Evolutionary conservation across 2,888 invertebrate genomes (phyloP), one percentile per base, ranked within the genome.

Genomic region (Platerodrilus igneus): DNA sequence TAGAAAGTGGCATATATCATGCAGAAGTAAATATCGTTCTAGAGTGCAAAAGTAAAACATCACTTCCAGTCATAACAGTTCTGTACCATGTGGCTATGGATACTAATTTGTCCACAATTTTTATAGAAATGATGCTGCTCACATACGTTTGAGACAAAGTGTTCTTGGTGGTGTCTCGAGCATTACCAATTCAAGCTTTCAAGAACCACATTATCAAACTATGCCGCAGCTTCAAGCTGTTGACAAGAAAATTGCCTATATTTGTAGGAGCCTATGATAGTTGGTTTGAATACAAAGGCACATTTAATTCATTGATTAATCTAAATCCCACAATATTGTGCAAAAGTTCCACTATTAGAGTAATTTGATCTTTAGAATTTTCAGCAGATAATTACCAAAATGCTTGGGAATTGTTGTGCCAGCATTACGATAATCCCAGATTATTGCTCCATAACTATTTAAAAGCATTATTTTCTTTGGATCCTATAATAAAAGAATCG

Each of bases 391-490:
- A 51, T 37, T 53, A 53, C 28, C 13, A 21, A 21, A 36, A 36
- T 11, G 48, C 55, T 4, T 55, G 49, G 49, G 35, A 50, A 14
- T 32, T 51, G 19, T 25, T 53, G 30, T 36, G 15, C 13, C 41
- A 52, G 5, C 31, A 51, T 5, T 55, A 26, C 35, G 39, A 50
- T 27, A 52, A 52, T 28, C 45, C 47, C 37, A 28, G 19, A 3
- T 16, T 50, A 4, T 43, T 55, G 7, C 36, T 53, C 15, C 30
- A 51, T 27, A 48, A 41, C 25, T 51, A 53, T 29, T 34, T 55
- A 7, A 45, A 43, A 14, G 42, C 51, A 6, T 34, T 54, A 18
- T 51, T 51, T 29, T 39, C 45, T 16, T 26, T 45, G 25, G n/a
- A n/a, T n/a, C 18, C 23, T 14, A 27, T 15, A 11, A 16, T 20